These are phyloP conservation scores for Pyrgus malvae DNA, from an alignment of 2,888 invertebrate species.

Conservation along the genomic window DNA sequence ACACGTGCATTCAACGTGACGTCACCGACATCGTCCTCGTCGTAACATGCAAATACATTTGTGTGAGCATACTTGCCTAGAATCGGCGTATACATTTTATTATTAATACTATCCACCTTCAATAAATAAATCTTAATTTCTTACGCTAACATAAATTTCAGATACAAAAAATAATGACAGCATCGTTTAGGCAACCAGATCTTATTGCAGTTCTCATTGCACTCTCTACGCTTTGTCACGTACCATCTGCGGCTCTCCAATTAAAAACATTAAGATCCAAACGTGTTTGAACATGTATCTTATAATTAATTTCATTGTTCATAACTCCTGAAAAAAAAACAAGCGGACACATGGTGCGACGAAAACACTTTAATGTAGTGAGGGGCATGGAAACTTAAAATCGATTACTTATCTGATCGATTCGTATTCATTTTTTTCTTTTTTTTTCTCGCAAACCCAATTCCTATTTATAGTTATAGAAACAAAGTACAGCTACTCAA, in stretches of 20 bases:
- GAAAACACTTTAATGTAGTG: neutral
- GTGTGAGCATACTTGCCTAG: too few relatives aligned
- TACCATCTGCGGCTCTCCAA: slow-evolving; percentile 19
- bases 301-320: slow-evolving; percentile 25
- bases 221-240: slow-evolving; percentile 14
- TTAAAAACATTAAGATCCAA: slow-evolving; percentile 19
- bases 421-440: neutral
- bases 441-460: too few relatives aligned
- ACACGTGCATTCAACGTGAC: too few relatives aligned
- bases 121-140: too few relatives aligned
- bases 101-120: neutral
- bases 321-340: slow-evolving; percentile 27
- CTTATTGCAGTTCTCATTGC: slow-evolving; percentile 38
- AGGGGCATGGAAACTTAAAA: neutral
- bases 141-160: neutral
- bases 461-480: too few relatives aligned
- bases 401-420: neutral
- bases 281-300: slow-evolving; percentile 32
- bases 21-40: too few relatives aligned
- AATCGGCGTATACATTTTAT: too few relatives aligned
- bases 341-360: slow-evolving; percentile 37
- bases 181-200: slow-evolving; percentile 27
- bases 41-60: too few relatives aligned
- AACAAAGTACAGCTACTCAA: too few relatives aligned
- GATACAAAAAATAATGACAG: neutral